Evolutionary conservation across 2,888 invertebrate genomes (phyloP).

Genomic region (Acrocyrtus sp.): DNA sequence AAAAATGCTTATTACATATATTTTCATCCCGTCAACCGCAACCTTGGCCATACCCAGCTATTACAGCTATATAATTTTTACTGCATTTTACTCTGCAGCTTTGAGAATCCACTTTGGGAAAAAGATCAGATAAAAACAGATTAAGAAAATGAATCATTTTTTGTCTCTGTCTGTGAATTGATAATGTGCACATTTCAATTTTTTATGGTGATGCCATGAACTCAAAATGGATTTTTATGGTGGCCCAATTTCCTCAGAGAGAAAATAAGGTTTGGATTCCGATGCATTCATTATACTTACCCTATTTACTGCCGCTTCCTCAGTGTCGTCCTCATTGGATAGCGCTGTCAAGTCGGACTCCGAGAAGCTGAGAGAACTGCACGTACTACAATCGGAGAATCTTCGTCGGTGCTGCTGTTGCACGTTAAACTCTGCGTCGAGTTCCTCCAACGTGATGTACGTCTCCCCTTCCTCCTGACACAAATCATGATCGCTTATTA

Average conservation of each 20-base stretch:
- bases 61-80: conserved; percentile 13
- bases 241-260: too few relatives aligned
- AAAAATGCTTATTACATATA: too few relatives aligned
- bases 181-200: too few relatives aligned
- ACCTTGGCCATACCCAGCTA: conserved; percentile 11
- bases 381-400: conserved; percentile 62
- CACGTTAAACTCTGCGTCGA: conserved; percentile 59
- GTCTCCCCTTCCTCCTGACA: conserved; percentile 55
- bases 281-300: too few relatives aligned
- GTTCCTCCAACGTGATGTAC: conserved; percentile 58
- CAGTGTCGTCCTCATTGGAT: conserved; percentile 58
- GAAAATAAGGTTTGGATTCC: too few relatives aligned
- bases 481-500: conserved; percentile 63
- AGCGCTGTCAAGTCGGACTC: conserved; percentile 57
- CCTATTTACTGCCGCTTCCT: conserved; percentile 49
- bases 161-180: too few relatives aligned
- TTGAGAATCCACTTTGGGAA: too few relatives aligned
- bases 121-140: too few relatives aligned
- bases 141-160: too few relatives aligned
- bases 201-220: too few relatives aligned
- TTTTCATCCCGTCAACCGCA: not conserved
- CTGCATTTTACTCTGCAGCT: too few relatives aligned
- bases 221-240: too few relatives aligned
- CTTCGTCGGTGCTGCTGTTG: conserved; percentile 50
- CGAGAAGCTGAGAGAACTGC: conserved; percentile 62